Evolutionary conservation across 2,888 invertebrate genomes (phyloP).

Genomic region (Lobophora halterata): DNA sequence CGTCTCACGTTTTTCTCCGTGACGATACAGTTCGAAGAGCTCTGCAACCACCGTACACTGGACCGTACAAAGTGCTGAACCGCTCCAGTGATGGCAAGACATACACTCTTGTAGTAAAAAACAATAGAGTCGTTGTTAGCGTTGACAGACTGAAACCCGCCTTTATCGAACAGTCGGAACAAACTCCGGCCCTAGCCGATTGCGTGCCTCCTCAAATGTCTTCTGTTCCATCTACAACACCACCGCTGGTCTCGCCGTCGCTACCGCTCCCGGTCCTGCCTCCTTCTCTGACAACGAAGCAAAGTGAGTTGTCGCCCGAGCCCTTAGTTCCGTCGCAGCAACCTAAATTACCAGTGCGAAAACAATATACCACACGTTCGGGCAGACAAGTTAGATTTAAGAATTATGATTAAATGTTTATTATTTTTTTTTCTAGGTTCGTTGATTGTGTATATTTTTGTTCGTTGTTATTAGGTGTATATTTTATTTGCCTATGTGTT

Average conservation of each 20-base stretch:
- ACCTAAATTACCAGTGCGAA: background rate
- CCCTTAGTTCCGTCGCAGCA: no score
- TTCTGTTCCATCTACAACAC: no score
- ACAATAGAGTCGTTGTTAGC: background rate
- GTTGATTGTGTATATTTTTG: no score
- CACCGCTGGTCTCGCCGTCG: no score
- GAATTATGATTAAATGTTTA: no score
- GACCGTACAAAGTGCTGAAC: constrained; percentile 10
- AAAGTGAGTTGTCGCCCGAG: no score
- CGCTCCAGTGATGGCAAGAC: background rate
- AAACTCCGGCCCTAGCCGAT: background rate
- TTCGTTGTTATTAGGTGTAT: no score
- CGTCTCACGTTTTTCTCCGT: constrained; percentile 16
- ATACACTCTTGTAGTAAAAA: background rate
- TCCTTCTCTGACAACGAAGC: no score
- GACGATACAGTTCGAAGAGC: constrained; percentile 18
- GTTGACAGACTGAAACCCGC: constrained; percentile 34
- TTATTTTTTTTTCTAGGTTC: no score
- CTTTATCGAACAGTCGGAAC: background rate
- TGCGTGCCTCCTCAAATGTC: background rate
- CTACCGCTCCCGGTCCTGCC: background rate
- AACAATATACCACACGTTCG: background rate
- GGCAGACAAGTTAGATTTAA: no score
- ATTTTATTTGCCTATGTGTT: no score
- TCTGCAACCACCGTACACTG: constrained; percentile 19